Conservation (phyloP, 35 echinoderm and acorn worm species). For the Holothuria glaberrima region DNA sequence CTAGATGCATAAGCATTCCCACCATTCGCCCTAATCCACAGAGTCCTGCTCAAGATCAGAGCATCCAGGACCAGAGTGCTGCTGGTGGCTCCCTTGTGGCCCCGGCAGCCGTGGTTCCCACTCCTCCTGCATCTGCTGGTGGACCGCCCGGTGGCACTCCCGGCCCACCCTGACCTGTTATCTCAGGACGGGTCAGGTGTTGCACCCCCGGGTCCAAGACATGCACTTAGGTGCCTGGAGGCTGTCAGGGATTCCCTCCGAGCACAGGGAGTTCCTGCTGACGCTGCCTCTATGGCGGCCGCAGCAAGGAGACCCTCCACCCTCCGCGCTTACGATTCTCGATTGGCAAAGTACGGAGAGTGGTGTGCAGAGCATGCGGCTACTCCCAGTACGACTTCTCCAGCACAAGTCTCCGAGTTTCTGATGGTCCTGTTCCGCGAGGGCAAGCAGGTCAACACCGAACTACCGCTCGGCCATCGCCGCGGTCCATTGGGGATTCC, state of each 20-base stretch:
- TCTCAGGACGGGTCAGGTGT: background rate
- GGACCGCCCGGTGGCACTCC: background rate
- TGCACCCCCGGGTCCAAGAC: background rate
- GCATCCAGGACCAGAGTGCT: background rate
- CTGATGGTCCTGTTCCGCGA: background rate
- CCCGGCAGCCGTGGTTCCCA: background rate
- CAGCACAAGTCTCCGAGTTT: background rate
- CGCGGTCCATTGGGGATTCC: background rate
- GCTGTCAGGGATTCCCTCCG: background rate
- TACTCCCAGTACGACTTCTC: background rate
- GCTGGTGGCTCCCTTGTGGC: constrained; percentile 11
- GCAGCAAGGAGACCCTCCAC: constrained; percentile 8
- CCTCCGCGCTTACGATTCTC: background rate
- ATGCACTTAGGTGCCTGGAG: background rate
- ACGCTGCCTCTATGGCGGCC: background rate
- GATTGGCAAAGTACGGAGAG: background rate
- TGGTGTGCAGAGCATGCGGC: background rate
- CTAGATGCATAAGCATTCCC: background rate
- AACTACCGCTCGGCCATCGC: background rate
- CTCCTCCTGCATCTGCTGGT: constrained; percentile 11
- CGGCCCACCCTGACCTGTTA: background rate
- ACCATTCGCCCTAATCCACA: background rate
- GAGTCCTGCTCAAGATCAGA: constrained; percentile 16
- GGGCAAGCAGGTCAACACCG: background rate
- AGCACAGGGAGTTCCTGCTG: background rate